Percentiles rank a stretch among this genome's conserved stretches.
These are phyloP conservation scores for Sciurus carolinensis DNA, from an alignment of 2,797 vertebrate species.

Conservation along the genomic window DNA sequence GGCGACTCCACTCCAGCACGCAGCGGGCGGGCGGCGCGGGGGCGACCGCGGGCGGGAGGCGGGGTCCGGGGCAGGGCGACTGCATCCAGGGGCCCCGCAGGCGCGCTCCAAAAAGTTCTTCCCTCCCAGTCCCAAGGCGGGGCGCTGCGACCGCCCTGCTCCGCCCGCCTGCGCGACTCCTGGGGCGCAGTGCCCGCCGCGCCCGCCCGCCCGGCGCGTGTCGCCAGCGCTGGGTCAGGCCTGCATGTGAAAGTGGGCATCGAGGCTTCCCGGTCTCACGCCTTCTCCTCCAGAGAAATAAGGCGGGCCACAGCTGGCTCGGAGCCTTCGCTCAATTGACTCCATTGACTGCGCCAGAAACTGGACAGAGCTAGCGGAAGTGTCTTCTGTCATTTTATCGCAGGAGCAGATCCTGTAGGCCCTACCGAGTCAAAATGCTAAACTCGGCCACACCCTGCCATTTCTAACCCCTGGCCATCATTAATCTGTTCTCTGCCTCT, in stretches of 20 bases:
- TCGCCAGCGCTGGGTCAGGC: background rate
- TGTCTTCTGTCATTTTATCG: background rate
- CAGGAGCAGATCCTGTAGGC: background rate
- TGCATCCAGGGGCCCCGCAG: background rate
- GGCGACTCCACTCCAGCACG: no score
- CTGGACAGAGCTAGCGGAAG: background rate
- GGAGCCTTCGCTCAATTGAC: no score
- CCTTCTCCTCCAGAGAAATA: background rate
- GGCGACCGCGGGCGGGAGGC: no score
- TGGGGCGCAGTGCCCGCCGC: no score
- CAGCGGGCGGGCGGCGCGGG: no score
- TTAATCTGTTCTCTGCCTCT: background rate
- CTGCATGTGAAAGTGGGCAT: rapidly evolving
- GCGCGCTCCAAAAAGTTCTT: background rate
- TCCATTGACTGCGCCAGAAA: background rate
- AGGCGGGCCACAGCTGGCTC: background rate
- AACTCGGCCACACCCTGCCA: background rate
- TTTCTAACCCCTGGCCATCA: no score
- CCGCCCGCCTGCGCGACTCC: no score
- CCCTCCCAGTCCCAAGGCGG: background rate
- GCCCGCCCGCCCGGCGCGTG: no score
- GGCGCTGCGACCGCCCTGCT: no score
- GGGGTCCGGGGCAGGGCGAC: background rate
- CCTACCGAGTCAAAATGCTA: background rate
- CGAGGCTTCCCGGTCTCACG: background rate